These are phyloP conservation scores for Cheilosia soror DNA, from an alignment of 2,888 invertebrate genomes.

Conservation along the genomic window DNA sequence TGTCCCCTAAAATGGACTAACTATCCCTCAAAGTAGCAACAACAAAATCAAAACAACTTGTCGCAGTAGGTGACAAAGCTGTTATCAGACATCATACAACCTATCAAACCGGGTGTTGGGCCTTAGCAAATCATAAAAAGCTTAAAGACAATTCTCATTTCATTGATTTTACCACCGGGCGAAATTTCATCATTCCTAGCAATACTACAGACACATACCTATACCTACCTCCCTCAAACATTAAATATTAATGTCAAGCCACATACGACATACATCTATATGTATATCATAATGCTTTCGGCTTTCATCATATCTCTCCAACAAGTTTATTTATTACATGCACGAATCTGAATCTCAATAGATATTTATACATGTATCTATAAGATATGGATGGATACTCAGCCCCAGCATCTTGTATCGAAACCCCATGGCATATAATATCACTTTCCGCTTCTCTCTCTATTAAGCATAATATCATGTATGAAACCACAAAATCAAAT, in stretches of 20 bases:
- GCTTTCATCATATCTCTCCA: not conserved
- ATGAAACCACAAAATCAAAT: no score
- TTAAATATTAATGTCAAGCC: constrained; percentile 39
- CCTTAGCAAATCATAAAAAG: not conserved
- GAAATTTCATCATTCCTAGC: no score
- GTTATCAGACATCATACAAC: constrained; percentile 1
- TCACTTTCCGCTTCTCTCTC: no score
- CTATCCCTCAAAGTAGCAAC: no score
- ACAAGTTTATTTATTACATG: constrained; percentile 27
- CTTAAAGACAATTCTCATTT: not conserved
- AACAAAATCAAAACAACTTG: no score
- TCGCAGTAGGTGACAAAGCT: not conserved
- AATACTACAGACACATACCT: no score
- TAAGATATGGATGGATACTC: not conserved
- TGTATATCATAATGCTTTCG: constrained; percentile 9
- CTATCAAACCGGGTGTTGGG: not conserved
- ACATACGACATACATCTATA: not conserved
- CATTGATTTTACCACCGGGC: not conserved
- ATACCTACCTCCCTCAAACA: constrained; percentile 1
- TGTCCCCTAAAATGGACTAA: no score
- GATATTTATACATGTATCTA: not conserved
- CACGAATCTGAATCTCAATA: constrained; percentile 1
- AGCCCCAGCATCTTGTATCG: not conserved
- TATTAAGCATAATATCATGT: no score
- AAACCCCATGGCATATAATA: not conserved